A percentile compares a stretch with the other conserved stretches of the same genome.
These are phyloP conservation scores for Podarcis muralis DNA, from an alignment of 2,113 vertebrate genomes.

Conservation along the genomic window DNA sequence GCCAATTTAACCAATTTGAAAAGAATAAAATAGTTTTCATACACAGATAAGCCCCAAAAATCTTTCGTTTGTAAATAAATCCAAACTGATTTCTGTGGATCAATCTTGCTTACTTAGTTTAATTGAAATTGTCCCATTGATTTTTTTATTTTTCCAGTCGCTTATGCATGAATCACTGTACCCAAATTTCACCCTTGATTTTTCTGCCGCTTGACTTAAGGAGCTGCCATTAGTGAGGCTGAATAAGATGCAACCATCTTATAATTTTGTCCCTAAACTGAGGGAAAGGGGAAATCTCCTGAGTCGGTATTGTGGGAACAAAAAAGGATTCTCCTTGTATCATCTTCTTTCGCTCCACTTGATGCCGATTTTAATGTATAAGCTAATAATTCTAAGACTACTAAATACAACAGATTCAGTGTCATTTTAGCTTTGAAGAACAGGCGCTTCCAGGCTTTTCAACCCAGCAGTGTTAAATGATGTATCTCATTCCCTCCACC, in stretches of 20 bases:
- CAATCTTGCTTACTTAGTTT: background rate
- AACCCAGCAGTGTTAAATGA: constrained; percentile 90
- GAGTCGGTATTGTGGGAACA: constrained; percentile 51
- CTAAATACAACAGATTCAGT: constrained; percentile 79
- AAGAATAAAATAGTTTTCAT: background rate
- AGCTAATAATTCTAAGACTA: constrained; percentile 80
- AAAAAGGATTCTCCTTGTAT: constrained; percentile 49
- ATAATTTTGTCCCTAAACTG: constrained; percentile 39
- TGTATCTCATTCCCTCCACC: constrained; percentile 86
- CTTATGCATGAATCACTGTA: constrained; percentile 8
- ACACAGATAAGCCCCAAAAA: background rate
- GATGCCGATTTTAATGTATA: constrained; percentile 75
- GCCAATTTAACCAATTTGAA: background rate
- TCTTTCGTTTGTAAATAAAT: background rate
- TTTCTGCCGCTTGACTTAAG: constrained; percentile 28
- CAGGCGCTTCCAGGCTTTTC: constrained; percentile 89
- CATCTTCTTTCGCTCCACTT: constrained; percentile 64
- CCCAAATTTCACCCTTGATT: constrained; percentile 28
- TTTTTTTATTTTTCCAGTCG: background rate
- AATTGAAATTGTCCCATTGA: background rate
- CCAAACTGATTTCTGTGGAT: background rate
- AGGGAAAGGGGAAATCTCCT: constrained; percentile 53
- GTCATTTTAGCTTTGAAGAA: constrained; percentile 82
- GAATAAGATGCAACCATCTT: constrained; percentile 50
- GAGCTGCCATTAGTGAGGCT: background rate